Evolutionary conservation across 2,797 vertebrate species (phyloP).

Genomic region (Thalassophryne amazonica): DNA sequence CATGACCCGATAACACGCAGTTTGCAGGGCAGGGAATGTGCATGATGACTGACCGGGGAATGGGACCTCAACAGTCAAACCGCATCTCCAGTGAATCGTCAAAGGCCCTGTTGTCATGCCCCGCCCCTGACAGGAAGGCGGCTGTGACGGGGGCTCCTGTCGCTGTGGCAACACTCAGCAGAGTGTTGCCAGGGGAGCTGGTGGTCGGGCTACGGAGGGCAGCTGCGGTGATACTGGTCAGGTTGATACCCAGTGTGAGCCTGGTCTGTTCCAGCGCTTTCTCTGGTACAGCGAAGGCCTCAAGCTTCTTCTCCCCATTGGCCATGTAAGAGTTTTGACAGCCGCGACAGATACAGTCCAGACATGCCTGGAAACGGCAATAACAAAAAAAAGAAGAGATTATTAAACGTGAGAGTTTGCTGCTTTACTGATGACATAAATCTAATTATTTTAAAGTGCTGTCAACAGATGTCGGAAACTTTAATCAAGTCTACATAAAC

Average conservation of each 20-base stretch:
- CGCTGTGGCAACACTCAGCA: constrained; percentile 89
- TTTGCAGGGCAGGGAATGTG: constrained; percentile 70
- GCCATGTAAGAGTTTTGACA: constrained; percentile 99
- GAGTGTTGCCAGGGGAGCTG: constrained; percentile 82
- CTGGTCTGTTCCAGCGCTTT: constrained; percentile 98
- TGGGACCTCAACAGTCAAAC: constrained; percentile 90
- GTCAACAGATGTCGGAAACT: too few relatives aligned
- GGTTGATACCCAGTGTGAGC: constrained; percentile 98
- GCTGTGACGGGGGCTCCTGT: constrained; percentile 82
- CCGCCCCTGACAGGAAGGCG: constrained; percentile 92
- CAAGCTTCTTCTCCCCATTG: constrained; percentile 99
- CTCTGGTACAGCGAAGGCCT: constrained; percentile 98
- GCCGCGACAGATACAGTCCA: constrained; percentile 99
- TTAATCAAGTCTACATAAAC: too few relatives aligned
- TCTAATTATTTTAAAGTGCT: too few relatives aligned
- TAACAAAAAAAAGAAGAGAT: rapidly evolving
- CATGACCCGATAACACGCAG: constrained; percentile 57
- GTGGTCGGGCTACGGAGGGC: constrained; percentile 84
- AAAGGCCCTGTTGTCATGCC: constrained; percentile 92
- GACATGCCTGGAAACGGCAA: constrained; percentile 80
- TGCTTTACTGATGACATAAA: too few relatives aligned
- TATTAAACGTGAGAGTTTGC: too few relatives aligned
- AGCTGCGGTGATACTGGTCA: constrained; percentile 89
- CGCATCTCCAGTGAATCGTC: constrained; percentile 97
- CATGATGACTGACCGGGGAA: constrained; percentile 49